Evolutionary conservation across 2,113 vertebrate species (phyloP).

Genomic region (Elaphurus davidianus): DNA sequence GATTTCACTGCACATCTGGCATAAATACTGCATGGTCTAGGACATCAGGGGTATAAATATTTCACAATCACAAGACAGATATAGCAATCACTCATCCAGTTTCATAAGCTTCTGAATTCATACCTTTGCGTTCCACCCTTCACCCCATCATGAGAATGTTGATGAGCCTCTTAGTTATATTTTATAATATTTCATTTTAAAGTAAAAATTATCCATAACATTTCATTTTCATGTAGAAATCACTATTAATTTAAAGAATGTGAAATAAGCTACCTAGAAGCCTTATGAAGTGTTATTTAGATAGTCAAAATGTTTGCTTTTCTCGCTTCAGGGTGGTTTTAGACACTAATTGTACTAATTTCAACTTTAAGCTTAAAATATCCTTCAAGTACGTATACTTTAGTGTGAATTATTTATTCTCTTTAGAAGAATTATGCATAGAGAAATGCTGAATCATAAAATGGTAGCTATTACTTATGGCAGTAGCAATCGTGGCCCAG

Average conservation of each 20-base stretch:
- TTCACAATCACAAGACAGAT: constrained; percentile 57
- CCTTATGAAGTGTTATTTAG: constrained; percentile 26
- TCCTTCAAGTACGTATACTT: constrained; percentile 26
- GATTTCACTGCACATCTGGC: constrained; percentile 12
- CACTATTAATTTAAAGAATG: constrained; percentile 11
- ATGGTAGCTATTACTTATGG: neutral
- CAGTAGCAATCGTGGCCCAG: neutral
- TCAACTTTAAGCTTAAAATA: constrained; percentile 57
- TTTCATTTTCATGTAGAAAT: constrained; percentile 50
- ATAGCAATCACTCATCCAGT: constrained; percentile 9
- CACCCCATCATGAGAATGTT: neutral
- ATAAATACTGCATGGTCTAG: constrained; percentile 56
- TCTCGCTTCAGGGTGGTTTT: constrained; percentile 11
- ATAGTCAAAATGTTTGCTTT: constrained; percentile 61
- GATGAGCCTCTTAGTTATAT: constrained; percentile 52
- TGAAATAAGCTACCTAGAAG: constrained; percentile 12
- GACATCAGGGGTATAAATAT: constrained; percentile 50
- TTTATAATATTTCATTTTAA: constrained; percentile 53
- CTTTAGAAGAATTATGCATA: neutral
- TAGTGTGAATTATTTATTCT: constrained; percentile 58
- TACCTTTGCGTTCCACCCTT: neutral
- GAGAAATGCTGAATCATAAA: constrained; percentile 48
- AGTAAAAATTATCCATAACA: constrained; percentile 45
- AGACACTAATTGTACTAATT: constrained; percentile 57
- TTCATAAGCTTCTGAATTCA: constrained; percentile 49